Evolutionary conservation across 2,113 vertebrate species (phyloP).

Genomic region (Pseudorectes ferrugineus): DNA sequence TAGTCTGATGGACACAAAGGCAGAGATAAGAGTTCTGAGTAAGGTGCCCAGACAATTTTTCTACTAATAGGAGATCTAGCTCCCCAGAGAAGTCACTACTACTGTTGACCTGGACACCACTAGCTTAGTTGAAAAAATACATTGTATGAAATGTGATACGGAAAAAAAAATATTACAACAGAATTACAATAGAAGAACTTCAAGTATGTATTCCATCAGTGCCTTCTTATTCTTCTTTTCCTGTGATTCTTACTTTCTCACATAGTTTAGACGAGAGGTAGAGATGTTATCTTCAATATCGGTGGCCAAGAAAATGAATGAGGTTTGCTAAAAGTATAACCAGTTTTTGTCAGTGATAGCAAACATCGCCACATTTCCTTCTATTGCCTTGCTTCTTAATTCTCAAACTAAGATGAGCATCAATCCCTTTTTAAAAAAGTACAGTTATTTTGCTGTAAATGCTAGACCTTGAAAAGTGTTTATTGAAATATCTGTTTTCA

Average conservation of each 20-base stretch:
- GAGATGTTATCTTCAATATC: not conserved
- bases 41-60: not conserved
- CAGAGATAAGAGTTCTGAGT: not conserved
- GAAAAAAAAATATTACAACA: not conserved
- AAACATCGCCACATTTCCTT: not conserved
- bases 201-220: not conserved
- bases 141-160: not conserved
- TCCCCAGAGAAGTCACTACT: not conserved
- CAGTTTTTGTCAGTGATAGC: not conserved
- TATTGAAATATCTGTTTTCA: not conserved
- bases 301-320: not conserved
- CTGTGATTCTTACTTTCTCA: not conserved
- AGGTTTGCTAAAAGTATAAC: not conserved
- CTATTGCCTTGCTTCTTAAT: not conserved
- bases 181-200: not conserved
- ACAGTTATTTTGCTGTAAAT: not conserved
- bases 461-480: not conserved
- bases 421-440: rapidly evolving
- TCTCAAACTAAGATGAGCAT: not conserved
- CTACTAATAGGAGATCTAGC: not conserved
- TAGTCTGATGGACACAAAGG: not conserved
- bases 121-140: not conserved
- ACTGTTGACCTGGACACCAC: not conserved
- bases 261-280: not conserved
- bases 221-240: not conserved